A percentile compares a stretch with the other conserved stretches of the same genome.
Conservation (phyloP, 2,113 vertebrate species). For the Onychostoma macrolepis region DNA sequence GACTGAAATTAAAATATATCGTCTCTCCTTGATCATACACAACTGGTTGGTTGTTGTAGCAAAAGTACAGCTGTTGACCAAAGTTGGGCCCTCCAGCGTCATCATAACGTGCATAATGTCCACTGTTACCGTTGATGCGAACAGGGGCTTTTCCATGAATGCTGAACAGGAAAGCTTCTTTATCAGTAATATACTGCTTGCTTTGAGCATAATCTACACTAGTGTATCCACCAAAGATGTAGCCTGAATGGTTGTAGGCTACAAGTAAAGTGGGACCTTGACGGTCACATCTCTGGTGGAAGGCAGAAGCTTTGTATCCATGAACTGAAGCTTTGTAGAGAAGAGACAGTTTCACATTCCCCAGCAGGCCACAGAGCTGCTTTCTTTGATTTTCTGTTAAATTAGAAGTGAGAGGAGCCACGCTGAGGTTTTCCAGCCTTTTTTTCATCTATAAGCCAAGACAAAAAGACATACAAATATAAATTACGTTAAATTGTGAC, state of each 20-base stretch:
- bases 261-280: conserved; percentile 68
- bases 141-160: conserved; percentile 48
- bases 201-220: conserved; percentile 57
- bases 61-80: conserved; percentile 55
- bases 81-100: conserved; percentile 60
- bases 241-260: conserved; percentile 65
- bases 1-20: too few species aligned
- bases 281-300: conserved; percentile 66
- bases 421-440: too few species aligned
- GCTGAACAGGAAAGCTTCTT: conserved; percentile 66
- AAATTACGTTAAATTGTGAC: too few species aligned
- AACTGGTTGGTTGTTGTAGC: not conserved
- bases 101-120: not conserved
- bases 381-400: conserved; percentile 42
- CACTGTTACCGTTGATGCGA: not conserved
- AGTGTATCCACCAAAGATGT: conserved; percentile 70
- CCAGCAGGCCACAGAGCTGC: conserved; percentile 54
- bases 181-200: conserved; percentile 47
- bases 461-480: too few species aligned
- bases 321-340: conserved; percentile 69
- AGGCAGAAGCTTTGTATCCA: conserved; percentile 55
- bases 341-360: conserved; percentile 55
- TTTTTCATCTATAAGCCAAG: too few species aligned
- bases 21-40: conserved; percentile 23
- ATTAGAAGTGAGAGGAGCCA: not conserved